Base-by-base conservation (phyloP, 2,113 vertebrate genomes). In the Gymnobelideus leadbeateri region DNA sequence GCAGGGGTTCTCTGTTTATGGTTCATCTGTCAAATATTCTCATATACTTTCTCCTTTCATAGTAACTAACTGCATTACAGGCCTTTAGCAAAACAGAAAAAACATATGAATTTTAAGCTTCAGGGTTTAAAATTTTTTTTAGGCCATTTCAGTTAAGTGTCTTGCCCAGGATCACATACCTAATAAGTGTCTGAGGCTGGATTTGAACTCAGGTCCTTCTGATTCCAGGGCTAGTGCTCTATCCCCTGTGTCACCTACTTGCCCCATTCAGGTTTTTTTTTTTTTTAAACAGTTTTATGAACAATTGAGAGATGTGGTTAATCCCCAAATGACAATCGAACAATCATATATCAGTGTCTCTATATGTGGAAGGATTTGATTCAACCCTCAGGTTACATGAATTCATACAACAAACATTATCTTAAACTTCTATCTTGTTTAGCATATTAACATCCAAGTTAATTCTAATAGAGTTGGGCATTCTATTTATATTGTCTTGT, bases 61-160 rank as follows among this genome's bases (percentile, higher is more conserved):
- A 92, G 77, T 95, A 93, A 84, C 95, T 97, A 94, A n/a, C n/a
- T 96, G 93, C 95, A 95, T 95, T 47, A 61, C 95, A 97, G 95
- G 26, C 54, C 54, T 91, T 95, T 92, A 97, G 23, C 92, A 97
- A 31, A 89, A 24, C 92, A 53, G 55, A 94, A 89, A 97, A 43
- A 52, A 50, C 0, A 1, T 61, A 26, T 92, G 95, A 96, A 92
- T 94, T 96, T 96, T 97, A 77, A 96, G 51, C 50, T 92, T 97
- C 61, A 61, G 21, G 31, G 47, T 26, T 92, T n/a, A n/a, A n/a
- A n/a, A n/a, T n/a, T n/a, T n/a, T 90, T 53, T 53, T 53, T 53
- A 4, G 52, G 21, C 52, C 21, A 4, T 53, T 3, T 19, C 19
- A 5, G 19, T 53, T 23, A 53, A 53, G 21, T 53, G 52, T 12